phyloP scores from a whole-genome alignment of 2,113 vertebrate species.

The Marmota flaviventris region DNA sequence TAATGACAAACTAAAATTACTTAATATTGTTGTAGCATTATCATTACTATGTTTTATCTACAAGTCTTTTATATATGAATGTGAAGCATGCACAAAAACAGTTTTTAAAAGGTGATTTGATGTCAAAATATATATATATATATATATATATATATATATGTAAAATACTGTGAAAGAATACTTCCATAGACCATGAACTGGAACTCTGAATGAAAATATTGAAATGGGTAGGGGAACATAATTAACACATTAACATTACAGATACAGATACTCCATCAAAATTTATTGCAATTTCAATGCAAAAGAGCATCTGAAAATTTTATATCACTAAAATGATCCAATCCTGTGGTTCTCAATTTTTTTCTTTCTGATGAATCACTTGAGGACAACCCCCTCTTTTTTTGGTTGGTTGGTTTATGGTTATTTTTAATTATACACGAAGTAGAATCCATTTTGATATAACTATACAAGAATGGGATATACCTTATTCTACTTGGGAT shows the following conservation, averaged over 20 bases:
- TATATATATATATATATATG: not conserved
- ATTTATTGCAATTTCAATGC: not conserved
- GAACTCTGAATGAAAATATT: conserved; percentile 27
- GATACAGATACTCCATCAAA: not conserved
- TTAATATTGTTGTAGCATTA: not conserved
- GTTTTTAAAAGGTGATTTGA: not conserved
- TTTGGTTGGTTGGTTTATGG: too few species aligned
- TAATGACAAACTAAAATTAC: not conserved
- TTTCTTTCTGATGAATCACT: not conserved
- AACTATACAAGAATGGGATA: too few species aligned
- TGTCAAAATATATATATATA: not conserved
- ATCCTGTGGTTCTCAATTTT: not conserved
- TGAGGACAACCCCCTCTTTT: not conserved
- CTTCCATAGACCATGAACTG: not conserved
- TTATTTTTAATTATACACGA: too few species aligned
- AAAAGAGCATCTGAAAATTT: not conserved
- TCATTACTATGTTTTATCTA: not conserved
- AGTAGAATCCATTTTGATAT: too few species aligned
- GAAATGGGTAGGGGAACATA: not conserved
- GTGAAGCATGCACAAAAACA: not conserved
- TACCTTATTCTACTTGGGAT: too few species aligned
- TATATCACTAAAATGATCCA: not conserved
- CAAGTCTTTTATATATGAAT: conserved; percentile 10
- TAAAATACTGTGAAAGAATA: not conserved
- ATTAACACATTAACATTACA: not conserved